These are phyloP conservation scores for Lophotis ruficrista DNA, from an alignment of 2,113 vertebrate species.

Conservation along the genomic window DNA sequence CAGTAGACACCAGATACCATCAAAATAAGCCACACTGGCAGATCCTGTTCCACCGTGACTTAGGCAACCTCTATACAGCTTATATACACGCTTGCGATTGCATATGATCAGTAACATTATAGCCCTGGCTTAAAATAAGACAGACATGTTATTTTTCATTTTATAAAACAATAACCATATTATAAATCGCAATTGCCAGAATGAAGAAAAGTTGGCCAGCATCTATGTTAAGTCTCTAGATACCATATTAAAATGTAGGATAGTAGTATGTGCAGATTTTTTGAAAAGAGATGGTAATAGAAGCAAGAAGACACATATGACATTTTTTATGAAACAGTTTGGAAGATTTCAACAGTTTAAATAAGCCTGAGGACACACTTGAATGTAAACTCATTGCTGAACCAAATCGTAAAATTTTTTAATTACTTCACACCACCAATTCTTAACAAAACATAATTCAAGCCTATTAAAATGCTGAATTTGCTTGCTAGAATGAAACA, in stretches of 20 bases:
- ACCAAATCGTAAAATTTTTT: slow-evolving; percentile 23
- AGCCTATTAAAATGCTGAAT: slow-evolving; percentile 39
- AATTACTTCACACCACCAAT: slow-evolving; percentile 17
- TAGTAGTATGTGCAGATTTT: neutral
- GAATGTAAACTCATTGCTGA: slow-evolving; percentile 25
- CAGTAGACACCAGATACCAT: slow-evolving; percentile 76
- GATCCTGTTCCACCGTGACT: slow-evolving; percentile 51
- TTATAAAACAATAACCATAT: slow-evolving; percentile 24
- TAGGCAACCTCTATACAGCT: slow-evolving; percentile 33
- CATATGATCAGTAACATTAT: neutral
- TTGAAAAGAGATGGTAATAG: neutral
- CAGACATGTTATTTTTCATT: neutral
- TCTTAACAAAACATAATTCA: slow-evolving; percentile 53
- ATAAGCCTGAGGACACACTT: slow-evolving; percentile 23
- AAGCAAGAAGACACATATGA: neutral
- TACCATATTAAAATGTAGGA: neutral
- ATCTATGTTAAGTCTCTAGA: neutral
- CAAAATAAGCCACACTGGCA: slow-evolving; percentile 55
- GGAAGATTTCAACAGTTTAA: slow-evolving; percentile 25
- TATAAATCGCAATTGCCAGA: slow-evolving; percentile 2
- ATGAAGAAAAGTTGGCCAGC: slow-evolving; percentile 26
- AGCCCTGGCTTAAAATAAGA: neutral
- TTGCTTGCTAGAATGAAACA: slow-evolving; percentile 1
- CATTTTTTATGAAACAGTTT: slow-evolving; percentile 5
- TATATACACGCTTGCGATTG: neutral